Evolutionary conservation across 2,888 invertebrate species (phyloP), one percentile per base, ranked within the genome.

Genomic region (Sthenelais limicola): DNA sequence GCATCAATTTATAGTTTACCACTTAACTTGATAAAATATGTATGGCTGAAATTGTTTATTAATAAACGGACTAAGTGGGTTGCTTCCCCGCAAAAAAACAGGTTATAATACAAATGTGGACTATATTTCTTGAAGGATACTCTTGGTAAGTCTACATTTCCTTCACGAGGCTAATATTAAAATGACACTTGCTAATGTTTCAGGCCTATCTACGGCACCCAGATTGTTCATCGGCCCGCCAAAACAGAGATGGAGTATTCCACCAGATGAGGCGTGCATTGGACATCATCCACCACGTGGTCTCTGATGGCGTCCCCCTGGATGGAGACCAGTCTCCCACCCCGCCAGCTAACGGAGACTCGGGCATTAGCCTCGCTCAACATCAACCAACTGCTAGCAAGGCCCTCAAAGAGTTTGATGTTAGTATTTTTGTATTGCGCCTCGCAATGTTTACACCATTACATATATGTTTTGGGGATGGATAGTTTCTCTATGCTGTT

Each of bases 191-290:
- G 15, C 12, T 52, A n/a, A 72, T 74, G 43, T 74, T 82, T 4
- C 85, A 94, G 94, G 93, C 97, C 24, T 96, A 96, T 86, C 90
- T 98, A 78, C 91, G 97, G 82, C 98, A 98, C 89, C 96, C 97
- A 26, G 96, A 97, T 81, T 95, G 96, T 88, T 92, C 93, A 66
- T 93, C 95, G 71, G 96, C 98, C 0, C 92, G 95, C 78, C 96
- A 97, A 88, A 98, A 97, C 88, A 91, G 98, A 9, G 98, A 98
- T 88, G 97, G 97, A 0, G 97, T 99, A 56, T 98, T 98, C 90
- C 73, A 79, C 12, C 97, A 97, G 89, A 98, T 98, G 94, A 91
- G 97, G 76, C 91, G 96, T 77, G 97, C 98, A 30, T 94, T 98
- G 93, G 97, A 98, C 89, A 91, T 98, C 78, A 96, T 99, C 81